These are phyloP conservation scores for Megalops cyprinoides DNA, from an alignment of 2,797 vertebrate genomes.

Conservation along the genomic window DNA sequence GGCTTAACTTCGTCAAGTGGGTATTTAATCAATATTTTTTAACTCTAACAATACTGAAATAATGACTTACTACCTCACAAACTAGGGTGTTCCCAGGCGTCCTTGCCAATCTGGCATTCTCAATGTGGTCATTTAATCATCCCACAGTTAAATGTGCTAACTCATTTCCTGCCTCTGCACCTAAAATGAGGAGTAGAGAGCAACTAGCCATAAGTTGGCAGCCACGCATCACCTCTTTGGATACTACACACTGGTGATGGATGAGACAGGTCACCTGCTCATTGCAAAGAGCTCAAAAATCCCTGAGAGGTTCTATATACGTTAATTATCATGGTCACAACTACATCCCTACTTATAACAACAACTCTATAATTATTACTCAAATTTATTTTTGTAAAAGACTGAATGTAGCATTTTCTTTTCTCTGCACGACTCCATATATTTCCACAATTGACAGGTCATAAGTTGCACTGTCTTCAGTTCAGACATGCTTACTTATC, in stretches of 20 bases:
- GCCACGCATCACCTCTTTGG: too few species aligned
- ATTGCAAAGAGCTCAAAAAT: too few species aligned
- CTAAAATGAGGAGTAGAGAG: not conserved
- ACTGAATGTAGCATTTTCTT: not conserved
- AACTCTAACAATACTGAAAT: not conserved
- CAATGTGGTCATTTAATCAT: not conserved
- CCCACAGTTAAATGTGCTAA: not conserved
- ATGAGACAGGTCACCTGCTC: too few species aligned
- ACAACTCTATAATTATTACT: not conserved
- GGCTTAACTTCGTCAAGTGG: conserved; percentile 8
- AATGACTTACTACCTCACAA: not conserved
- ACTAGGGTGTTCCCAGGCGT: not conserved
- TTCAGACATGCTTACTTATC: not conserved
- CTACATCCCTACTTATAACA: not conserved
- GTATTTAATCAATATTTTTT: not conserved
- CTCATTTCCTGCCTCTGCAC: not conserved
- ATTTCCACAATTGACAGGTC: not conserved
- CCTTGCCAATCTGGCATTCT: not conserved
- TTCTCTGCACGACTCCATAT: not conserved
- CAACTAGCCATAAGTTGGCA: not conserved
- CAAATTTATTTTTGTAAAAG: not conserved
- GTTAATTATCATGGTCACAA: not conserved
- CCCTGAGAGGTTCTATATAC: too few species aligned
- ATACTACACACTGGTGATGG: too few species aligned
- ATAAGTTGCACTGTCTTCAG: not conserved